A percentile compares a stretch with the other conserved stretches of the same genome.
These are phyloP conservation scores for Drosophila lini DNA, from an alignment of 1,140 invertebrate genomes.

Conservation along the genomic window DNA sequence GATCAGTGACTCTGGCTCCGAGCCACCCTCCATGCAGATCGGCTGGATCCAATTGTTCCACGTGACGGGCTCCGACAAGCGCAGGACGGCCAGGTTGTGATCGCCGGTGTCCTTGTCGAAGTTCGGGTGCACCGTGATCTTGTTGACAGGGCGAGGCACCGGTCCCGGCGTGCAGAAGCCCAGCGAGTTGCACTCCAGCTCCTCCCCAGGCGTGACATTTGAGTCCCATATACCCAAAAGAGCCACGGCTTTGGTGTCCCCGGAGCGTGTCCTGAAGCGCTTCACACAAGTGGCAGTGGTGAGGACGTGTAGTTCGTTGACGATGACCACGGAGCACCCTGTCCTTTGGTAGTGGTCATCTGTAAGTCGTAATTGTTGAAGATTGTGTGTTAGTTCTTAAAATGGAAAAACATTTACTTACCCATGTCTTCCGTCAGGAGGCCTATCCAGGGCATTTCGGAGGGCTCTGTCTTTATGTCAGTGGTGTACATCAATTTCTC, in stretches of 20 bases:
- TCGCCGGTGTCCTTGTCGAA: conserved; percentile 55
- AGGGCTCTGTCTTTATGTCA: conserved; percentile 28
- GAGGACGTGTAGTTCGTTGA: conserved; percentile 46
- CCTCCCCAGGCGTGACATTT: conserved; percentile 12
- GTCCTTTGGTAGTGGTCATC: conserved; percentile 10
- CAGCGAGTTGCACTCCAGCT: conserved; percentile 46
- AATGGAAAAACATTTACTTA: conserved; percentile 1
- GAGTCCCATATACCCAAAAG: conserved; percentile 54
- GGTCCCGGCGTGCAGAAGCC: conserved; percentile 65
- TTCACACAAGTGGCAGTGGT: conserved; percentile 54
- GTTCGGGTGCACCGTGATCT: conserved; percentile 51
- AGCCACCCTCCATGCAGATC: conserved; percentile 41
- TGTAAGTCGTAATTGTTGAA: neutral
- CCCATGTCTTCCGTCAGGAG: conserved; percentile 31
- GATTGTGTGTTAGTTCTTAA: neutral
- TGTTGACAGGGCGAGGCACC: conserved; percentile 12
- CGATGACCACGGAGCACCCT: conserved; percentile 51
- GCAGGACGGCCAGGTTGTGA: conserved; percentile 58
- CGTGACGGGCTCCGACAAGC: conserved; percentile 31
- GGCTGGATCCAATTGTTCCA: conserved; percentile 46
- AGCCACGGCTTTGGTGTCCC: conserved; percentile 18
- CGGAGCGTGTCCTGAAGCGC: conserved; percentile 17
- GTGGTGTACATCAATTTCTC: conserved; percentile 42
- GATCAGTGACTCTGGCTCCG: conserved; percentile 45
- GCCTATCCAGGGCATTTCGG: conserved; percentile 62